Conservation (phyloP, 2,888 invertebrate species). For the Didymodactylos carnosus region DNA sequence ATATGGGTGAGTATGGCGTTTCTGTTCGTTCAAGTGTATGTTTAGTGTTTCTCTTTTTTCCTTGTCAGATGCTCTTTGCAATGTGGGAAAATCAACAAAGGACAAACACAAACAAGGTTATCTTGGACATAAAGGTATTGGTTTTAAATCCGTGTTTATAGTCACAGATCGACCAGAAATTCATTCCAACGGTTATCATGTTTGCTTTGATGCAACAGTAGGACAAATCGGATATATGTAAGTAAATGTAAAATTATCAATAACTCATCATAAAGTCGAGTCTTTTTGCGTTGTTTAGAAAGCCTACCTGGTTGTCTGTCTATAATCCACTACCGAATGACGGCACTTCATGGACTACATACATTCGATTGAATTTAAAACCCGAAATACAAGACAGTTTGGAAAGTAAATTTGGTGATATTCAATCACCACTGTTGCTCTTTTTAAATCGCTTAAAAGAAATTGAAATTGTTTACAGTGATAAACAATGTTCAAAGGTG, state of each 20-base stretch:
- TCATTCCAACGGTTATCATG: constrained; percentile 31
- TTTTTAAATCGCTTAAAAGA: constrained; percentile 28
- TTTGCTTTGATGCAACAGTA: constrained; percentile 28
- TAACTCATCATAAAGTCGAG: no score
- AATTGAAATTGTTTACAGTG: constrained; percentile 26
- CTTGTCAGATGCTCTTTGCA: no score
- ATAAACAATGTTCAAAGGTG: constrained; percentile 12
- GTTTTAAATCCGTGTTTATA: constrained; percentile 34
- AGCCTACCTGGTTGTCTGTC: constrained; percentile 26
- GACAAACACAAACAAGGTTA: constrained; percentile 31
- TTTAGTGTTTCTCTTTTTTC: no score
- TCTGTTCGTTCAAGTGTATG: no score
- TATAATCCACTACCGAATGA: background rate
- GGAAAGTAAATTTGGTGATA: constrained; percentile 29
- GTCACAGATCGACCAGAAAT: constrained; percentile 30
- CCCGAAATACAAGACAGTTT: constrained; percentile 18
- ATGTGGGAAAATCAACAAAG: no score
- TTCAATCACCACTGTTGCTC: constrained; percentile 30
- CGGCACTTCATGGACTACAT: background rate
- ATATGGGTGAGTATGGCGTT: no score
- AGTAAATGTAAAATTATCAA: no score
- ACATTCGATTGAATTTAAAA: background rate
- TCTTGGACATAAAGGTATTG: constrained; percentile 35
- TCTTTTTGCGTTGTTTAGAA: constrained; percentile 18
- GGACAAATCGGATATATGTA: constrained; percentile 33